Percentiles rank a stretch among this genome's conserved stretches.
phyloP scores from a whole-genome alignment of 2,797 vertebrate genomes.

The Pangasius djambal region DNA sequence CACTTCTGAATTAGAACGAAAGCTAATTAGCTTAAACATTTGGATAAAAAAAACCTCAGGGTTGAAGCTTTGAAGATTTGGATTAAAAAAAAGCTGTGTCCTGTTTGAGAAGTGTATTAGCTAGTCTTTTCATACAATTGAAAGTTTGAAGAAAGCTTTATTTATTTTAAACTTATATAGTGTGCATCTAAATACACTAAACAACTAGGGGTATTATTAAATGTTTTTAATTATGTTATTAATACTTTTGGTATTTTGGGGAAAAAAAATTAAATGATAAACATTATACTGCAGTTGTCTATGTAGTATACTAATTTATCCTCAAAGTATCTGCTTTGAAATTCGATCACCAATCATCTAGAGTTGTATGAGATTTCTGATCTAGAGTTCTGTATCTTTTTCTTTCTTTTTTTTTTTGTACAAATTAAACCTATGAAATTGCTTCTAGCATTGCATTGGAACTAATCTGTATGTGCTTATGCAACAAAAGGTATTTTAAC shows the following conservation, averaged over 20 bases:
- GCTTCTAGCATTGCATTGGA: neutral
- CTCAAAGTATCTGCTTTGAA: neutral
- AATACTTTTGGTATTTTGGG: neutral
- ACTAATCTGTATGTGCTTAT: neutral
- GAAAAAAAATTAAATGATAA: neutral
- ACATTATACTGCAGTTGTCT: neutral
- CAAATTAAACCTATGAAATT: neutral
- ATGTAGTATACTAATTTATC: neutral
- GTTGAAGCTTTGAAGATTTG: conserved; percentile 5
- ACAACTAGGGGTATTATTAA: neutral
- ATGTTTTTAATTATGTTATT: neutral
- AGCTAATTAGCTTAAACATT: conserved; percentile 26
- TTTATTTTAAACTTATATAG: neutral
- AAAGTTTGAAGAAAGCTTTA: neutral
- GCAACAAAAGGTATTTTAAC: neutral
- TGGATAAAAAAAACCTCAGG: conserved; percentile 9
- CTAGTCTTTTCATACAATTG: neutral
- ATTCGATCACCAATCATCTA: neutral
- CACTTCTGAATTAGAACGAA: conserved; percentile 10
- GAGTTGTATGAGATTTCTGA: too few species aligned
- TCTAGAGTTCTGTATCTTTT: neutral
- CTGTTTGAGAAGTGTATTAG: neutral
- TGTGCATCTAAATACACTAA: neutral
- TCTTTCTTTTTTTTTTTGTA: neutral
- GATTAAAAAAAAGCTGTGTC: neutral